Evolutionary conservation across 1,140 invertebrate genomes (phyloP).

Genomic region (Eriosoma lanigerum): DNA sequence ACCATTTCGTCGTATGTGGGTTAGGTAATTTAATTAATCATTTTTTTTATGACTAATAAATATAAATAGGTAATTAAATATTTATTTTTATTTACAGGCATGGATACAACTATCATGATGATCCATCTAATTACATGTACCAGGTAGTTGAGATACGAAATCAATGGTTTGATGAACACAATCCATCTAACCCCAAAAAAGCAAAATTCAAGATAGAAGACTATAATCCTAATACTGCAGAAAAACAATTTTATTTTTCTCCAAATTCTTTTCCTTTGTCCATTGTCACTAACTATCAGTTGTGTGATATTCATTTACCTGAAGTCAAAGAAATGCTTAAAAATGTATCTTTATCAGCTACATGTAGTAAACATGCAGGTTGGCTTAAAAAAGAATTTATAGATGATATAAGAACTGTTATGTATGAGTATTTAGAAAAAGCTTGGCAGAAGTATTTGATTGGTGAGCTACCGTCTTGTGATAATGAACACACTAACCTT

Average conservation of each 20-base stretch:
- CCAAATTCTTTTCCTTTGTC: conserved; percentile 48
- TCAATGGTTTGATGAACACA: conserved; percentile 40
- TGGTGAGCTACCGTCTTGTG: conserved; percentile 24
- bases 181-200: conserved; percentile 22
- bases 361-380: conserved; percentile 39
- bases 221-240: conserved; percentile 28
- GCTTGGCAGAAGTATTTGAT: conserved; percentile 44
- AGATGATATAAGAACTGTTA: conserved; percentile 28
- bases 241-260: conserved; percentile 51
- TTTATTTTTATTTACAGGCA: conserved; percentile 19
- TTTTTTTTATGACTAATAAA: background rate
- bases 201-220: conserved; percentile 26
- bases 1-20: conserved; percentile 46
- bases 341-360: conserved; percentile 30
- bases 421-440: conserved; percentile 43
- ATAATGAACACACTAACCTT: conserved; percentile 13
- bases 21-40: conserved; percentile 24
- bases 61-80: background rate
- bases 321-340: conserved; percentile 44
- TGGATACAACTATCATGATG: conserved; percentile 40
- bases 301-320: conserved; percentile 47
- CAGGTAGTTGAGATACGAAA: conserved; percentile 38
- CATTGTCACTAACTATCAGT: conserved; percentile 44
- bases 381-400: conserved; percentile 44
- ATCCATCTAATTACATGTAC: conserved; percentile 49